phyloP scores from a whole-genome alignment of 2,113 vertebrate species.

The Jacana jacana region DNA sequence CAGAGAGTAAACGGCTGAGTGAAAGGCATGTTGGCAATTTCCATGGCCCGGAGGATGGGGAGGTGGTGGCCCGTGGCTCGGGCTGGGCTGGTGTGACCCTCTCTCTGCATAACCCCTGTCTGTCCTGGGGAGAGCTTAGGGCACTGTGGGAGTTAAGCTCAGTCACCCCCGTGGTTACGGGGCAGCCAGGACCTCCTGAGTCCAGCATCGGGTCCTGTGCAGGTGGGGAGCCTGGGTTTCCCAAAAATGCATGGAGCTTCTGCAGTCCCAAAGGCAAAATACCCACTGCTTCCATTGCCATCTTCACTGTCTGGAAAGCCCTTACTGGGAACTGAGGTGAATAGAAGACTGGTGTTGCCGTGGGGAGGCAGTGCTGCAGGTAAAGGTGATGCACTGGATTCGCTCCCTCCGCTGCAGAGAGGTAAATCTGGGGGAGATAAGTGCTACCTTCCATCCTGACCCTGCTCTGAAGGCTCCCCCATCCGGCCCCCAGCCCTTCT shows the following conservation, averaged over 20 bases:
- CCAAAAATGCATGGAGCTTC: neutral
- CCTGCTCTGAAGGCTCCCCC: neutral
- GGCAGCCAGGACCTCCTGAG: rapidly evolving
- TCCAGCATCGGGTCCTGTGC: rapidly evolving
- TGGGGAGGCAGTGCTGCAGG: neutral
- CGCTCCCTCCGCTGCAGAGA: neutral
- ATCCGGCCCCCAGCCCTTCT: neutral
- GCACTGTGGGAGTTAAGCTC: rapidly evolving
- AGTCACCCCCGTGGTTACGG: rapidly evolving
- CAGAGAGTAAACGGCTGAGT: neutral
- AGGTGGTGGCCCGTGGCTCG: neutral
- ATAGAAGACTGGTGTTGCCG: neutral
- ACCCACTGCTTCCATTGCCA: neutral
- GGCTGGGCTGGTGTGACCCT: neutral
- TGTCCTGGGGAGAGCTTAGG: neutral
- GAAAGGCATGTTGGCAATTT: neutral
- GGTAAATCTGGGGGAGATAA: neutral
- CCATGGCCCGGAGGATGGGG: neutral
- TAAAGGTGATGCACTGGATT: neutral
- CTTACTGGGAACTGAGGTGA: neutral
- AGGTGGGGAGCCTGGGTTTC: neutral
- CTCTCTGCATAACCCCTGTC: neutral
- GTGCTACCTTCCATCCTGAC: neutral
- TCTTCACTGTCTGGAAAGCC: neutral
- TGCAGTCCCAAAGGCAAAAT: neutral